A percentile compares a stretch with the other conserved stretches of the same genome.
Evolutionary conservation across 2,113 vertebrate species (phyloP).

Genomic region (Cacatua alba): DNA sequence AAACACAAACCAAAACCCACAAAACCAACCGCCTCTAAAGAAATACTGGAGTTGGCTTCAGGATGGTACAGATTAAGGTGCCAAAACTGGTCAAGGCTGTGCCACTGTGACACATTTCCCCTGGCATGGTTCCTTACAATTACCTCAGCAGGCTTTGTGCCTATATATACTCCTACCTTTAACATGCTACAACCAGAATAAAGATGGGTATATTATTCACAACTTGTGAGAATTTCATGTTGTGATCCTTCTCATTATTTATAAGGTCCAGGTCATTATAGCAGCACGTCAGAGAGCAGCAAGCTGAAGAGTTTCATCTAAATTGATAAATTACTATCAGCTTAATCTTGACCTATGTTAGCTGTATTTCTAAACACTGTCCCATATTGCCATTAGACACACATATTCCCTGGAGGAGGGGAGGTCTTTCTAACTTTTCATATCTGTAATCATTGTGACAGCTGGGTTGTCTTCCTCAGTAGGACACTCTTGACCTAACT

Average conservation of each 20-base stretch:
- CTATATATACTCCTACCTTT: not conserved
- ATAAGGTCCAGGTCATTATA: not conserved
- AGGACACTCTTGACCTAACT: not conserved
- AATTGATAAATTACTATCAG: not conserved
- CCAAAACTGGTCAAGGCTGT: not conserved
- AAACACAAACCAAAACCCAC: accelerated
- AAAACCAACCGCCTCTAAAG: not conserved
- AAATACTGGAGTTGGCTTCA: not conserved
- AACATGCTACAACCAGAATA: not conserved
- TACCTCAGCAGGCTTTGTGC: not conserved
- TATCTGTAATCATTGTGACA: not conserved
- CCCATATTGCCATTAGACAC: not conserved
- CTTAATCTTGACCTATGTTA: not conserved
- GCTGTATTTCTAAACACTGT: not conserved
- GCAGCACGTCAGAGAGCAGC: not conserved
- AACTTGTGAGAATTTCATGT: not conserved
- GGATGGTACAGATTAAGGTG: not conserved
- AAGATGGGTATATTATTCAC: not conserved
- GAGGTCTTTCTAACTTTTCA: not conserved
- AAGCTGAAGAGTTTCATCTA: not conserved
- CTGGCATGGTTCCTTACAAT: not conserved
- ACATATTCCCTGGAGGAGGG: not conserved
- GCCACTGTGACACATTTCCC: not conserved
- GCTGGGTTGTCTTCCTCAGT: not conserved
- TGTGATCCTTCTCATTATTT: not conserved